Conservation (phyloP, 2,888 invertebrate genomes). For the Meteorus cinctellus region DNA sequence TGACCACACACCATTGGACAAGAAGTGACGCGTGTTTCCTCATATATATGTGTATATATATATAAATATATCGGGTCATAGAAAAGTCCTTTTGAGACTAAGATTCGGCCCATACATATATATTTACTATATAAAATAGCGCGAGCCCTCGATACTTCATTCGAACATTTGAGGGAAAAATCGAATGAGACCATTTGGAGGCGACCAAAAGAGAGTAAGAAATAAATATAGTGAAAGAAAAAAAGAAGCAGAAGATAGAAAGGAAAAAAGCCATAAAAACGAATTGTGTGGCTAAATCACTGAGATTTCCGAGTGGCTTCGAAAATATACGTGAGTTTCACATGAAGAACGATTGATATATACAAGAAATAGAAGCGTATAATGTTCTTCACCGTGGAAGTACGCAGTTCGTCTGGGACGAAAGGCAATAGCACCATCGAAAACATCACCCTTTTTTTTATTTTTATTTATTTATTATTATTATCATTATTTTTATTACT, state of each 20-base stretch:
- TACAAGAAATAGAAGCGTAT: conserved; percentile 15
- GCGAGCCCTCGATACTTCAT: conserved; percentile 38
- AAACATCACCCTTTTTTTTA: conserved; percentile 53
- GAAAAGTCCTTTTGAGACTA: conserved; percentile 28
- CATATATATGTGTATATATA: conserved; percentile 54
- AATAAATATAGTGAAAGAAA: conserved; percentile 43
- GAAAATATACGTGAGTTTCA: conserved; percentile 42
- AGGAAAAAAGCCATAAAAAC: conserved; percentile 58
- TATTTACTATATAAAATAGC: conserved; percentile 4
- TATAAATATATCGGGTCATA: conserved; percentile 29
- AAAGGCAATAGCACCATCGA: conserved; percentile 54
- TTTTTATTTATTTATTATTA: conserved; percentile 8
- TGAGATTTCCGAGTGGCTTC: conserved; percentile 53
- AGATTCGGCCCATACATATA: conserved; percentile 2
- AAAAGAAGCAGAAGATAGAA: conserved; percentile 45
- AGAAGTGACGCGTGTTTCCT: conserved; percentile 66
- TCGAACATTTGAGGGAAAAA: conserved; percentile 35
- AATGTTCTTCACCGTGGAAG: conserved; percentile 23
- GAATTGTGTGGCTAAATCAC: conserved; percentile 62
- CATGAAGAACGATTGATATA: conserved; percentile 48
- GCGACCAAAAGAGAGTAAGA: conserved; percentile 37
- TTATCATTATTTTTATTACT: conserved; percentile 6
- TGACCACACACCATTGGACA: conserved; percentile 64
- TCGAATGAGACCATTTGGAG: conserved; percentile 41
- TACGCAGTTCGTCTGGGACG: conserved; percentile 50